These are phyloP conservation scores for Acrobasis suavella DNA, from an alignment of 2,888 invertebrate species.

Conservation along the genomic window DNA sequence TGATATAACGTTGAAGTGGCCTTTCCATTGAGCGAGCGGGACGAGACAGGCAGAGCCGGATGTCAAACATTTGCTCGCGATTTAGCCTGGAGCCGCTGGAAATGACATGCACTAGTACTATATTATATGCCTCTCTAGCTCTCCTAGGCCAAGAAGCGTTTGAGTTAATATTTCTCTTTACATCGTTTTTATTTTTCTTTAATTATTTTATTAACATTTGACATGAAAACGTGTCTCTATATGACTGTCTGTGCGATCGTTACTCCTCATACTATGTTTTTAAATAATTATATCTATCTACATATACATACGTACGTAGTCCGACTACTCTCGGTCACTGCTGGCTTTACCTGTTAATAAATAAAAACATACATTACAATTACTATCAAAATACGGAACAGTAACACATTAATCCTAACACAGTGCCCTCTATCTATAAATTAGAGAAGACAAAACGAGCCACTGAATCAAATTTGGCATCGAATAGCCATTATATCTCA, in stretches of 20 bases:
- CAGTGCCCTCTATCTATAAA: not conserved
- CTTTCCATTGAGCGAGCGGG: constrained; percentile 9
- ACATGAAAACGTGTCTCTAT: no score
- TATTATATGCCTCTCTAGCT: constrained; percentile 49
- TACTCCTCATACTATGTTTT: no score
- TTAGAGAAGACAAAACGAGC: not conserved
- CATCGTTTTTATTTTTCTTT: not conserved
- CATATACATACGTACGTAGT: not conserved
- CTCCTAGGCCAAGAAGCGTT: constrained; percentile 47
- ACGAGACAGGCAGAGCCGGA: constrained; percentile 55
- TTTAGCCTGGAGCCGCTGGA: constrained; percentile 57
- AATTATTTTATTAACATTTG: not conserved
- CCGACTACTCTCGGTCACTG: not conserved
- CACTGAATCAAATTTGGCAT: not conserved
- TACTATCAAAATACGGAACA: not conserved
- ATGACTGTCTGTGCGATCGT: no score
- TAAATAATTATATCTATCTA: not conserved
- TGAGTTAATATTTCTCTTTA: not conserved
- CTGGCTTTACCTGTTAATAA: constrained; percentile 3
- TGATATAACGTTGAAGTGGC: constrained; percentile 13
- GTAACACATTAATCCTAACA: not conserved
- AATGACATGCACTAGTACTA: constrained; percentile 63
- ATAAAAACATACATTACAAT: constrained; percentile 7
- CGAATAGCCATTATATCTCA: not conserved
- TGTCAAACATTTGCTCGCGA: constrained; percentile 73